Conservation (phyloP, 2,888 invertebrate genomes). For the Drosophila pseudotalamancana region DNA sequence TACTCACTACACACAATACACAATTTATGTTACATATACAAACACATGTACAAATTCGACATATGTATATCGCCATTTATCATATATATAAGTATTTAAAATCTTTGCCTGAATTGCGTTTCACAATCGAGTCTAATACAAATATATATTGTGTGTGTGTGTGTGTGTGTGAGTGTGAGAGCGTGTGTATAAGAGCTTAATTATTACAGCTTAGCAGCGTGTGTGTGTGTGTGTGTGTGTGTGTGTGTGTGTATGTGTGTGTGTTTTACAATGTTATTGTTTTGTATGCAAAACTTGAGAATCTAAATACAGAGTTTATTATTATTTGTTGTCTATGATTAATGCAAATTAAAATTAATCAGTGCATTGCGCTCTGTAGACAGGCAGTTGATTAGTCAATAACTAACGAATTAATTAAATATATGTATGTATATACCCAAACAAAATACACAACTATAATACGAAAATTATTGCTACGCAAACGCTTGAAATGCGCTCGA, state of each 20-base stretch:
- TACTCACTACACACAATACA: constrained; percentile 29
- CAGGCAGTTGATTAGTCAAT: constrained; percentile 70
- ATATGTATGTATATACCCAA: constrained; percentile 11
- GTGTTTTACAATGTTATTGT: constrained; percentile 6
- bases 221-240: constrained; percentile 9
- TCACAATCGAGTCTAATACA: constrained; percentile 42
- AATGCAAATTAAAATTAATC: constrained; percentile 78
- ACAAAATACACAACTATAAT: constrained; percentile 36
- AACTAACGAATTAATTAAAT: constrained; percentile 45
- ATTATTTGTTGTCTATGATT: constrained; percentile 29
- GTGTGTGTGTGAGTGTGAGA: constrained; percentile 11
- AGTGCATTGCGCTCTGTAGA: constrained; percentile 79
- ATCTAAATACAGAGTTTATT: constrained; percentile 30
- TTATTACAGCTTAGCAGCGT: constrained; percentile 61
- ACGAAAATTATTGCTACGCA: constrained; percentile 41
- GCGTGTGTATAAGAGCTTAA: constrained; percentile 31
- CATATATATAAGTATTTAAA: constrained; percentile 46
- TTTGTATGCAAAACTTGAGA: constrained; percentile 33
- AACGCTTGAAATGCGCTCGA: constrained; percentile 64
- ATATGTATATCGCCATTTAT: constrained; percentile 31
- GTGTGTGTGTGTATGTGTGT: constrained; percentile 11
- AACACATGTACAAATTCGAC: constrained; percentile 27
- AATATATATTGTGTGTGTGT: constrained; percentile 21
- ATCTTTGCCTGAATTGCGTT: constrained; percentile 47
- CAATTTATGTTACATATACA: constrained; percentile 28